These are phyloP conservation scores for Drosophila formosana DNA, from an alignment of 2,888 invertebrate species.

Conservation along the genomic window DNA sequence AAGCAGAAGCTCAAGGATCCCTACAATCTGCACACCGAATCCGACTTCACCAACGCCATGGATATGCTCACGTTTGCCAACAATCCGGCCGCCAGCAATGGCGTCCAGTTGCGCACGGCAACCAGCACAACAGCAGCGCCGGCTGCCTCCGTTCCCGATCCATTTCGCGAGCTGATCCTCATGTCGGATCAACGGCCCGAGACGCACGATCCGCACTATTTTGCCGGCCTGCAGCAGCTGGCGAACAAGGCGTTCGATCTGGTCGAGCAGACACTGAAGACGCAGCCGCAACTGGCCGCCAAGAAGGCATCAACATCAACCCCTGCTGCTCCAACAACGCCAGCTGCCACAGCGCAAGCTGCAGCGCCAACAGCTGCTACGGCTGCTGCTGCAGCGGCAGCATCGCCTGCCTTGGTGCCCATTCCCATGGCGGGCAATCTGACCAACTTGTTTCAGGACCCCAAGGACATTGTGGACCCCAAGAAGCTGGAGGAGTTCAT, in stretches of 20 bases:
- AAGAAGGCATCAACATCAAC: constrained; percentile 18
- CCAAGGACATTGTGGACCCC: constrained; percentile 84
- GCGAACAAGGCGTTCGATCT: constrained; percentile 88
- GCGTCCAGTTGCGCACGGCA: constrained; percentile 46
- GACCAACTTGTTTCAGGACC: constrained; percentile 83
- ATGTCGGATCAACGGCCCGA: constrained; percentile 86
- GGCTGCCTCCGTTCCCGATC: constrained; percentile 85
- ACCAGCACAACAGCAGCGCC: constrained; percentile 12
- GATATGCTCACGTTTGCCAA: constrained; percentile 94
- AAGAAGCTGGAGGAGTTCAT: constrained; percentile 84
- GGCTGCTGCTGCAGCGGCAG: neutral
- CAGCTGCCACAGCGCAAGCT: constrained; percentile 1
- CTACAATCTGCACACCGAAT: constrained; percentile 81
- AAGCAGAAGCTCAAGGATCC: constrained; percentile 86
- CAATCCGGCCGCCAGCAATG: constrained; percentile 85
- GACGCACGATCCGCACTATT: constrained; percentile 79
- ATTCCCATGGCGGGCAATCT: constrained; percentile 68
- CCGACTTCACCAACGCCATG: constrained; percentile 89
- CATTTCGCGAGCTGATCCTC: constrained; percentile 88
- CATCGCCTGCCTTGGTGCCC: constrained; percentile 15
- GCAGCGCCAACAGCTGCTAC: constrained; percentile 1
- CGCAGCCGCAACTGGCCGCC: constrained; percentile 51
- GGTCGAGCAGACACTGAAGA: constrained; percentile 85
- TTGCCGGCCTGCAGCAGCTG: constrained; percentile 86
- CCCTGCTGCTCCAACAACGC: constrained; percentile 14